Percentiles rank a stretch among this genome's conserved stretches.
Evolutionary conservation across 2,888 invertebrate genomes (phyloP).

Genomic region (Lathronympha strigana): DNA sequence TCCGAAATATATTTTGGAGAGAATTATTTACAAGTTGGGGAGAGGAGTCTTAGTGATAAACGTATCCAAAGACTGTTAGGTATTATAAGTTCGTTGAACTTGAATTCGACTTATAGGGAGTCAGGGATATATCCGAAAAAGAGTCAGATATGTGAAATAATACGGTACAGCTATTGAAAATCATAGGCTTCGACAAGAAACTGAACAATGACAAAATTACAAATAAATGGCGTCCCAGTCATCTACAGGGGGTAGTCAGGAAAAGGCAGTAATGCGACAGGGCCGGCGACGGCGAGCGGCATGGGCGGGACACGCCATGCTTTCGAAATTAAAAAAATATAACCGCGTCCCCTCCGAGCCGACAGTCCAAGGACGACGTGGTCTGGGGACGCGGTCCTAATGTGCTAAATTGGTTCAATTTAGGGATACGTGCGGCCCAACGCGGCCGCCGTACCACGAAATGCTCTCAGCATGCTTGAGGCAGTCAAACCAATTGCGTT

Average conservation of each 20-base stretch:
- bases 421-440: conserved; percentile 52
- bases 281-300: conserved; percentile 44
- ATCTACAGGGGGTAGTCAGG: conserved; percentile 50
- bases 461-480: conserved; percentile 60
- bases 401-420: conserved; percentile 57
- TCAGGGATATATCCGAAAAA: conserved; percentile 74
- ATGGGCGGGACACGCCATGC: conserved; percentile 56
- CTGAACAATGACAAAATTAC: conserved; percentile 54
- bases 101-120: conserved; percentile 68
- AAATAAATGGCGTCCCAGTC: conserved; percentile 63
- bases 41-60: conserved; percentile 82
- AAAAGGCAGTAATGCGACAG: conserved; percentile 52
- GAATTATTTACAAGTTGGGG: conserved; percentile 80
- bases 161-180: conserved; percentile 66
- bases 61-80: conserved; percentile 83
- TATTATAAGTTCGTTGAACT: conserved; percentile 80
- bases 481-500: conserved; percentile 32
- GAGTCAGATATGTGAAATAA: conserved; percentile 73
- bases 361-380: conserved; percentile 3
- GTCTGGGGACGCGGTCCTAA: conserved; percentile 42
- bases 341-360: conserved; percentile 36
- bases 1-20: conserved; percentile 83
- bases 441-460: conserved; percentile 8
- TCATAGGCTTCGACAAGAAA: conserved; percentile 68
- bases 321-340: conserved; percentile 49